Evolutionary conservation across 1,140 invertebrate species (phyloP), one percentile per base, ranked within the genome.

Genomic region (Cecropterus lyciades): DNA sequence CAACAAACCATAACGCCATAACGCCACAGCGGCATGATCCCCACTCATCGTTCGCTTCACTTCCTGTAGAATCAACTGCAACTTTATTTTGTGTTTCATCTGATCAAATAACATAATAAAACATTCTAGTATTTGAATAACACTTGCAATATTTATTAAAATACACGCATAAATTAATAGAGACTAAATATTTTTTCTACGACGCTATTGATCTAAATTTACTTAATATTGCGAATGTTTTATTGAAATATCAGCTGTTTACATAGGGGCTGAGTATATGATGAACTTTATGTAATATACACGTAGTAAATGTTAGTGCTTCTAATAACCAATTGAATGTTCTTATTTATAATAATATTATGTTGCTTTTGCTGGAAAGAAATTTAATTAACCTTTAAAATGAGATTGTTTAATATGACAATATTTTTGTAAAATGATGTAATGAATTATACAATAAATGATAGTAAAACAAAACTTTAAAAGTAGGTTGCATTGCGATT

Each of bases 51-150:
- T 40, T 55, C 30, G 45, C 57, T 60, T 60, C 45, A 60, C 30
- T 60, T 37, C 45, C 57, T n/a, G 57, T 60, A 60, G 57, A 60
- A 60, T 49, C 45, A 60, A 60, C 5, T 55, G 57, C 45, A 60
- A 42, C 40, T 60, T 60, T 60, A 40, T 14, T 45, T 59, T 59
- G 37, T 60, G 45, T 48, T 14, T 40, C 52, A 55, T 55, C 16
- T 33, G 27, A 60, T 49, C 45, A 17, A 30, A 14, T 13, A 20
- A 48, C 45, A 60, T 48, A 30, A 45, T 59, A 37, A 48, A 40
- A 60, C 45, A 60, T 59, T 51, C 27, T 24, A 59, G 24, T 17
- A 8, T 59, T 15, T 49, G 10, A 20, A 46, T 17, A 45, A 40
- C 14, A 57, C 43, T 43, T 57, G 37, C 10, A 40, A 40, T 1